Base-by-base conservation (phyloP, 1,140 invertebrate genomes). In the Diabrotica undecimpunctata region DNA sequence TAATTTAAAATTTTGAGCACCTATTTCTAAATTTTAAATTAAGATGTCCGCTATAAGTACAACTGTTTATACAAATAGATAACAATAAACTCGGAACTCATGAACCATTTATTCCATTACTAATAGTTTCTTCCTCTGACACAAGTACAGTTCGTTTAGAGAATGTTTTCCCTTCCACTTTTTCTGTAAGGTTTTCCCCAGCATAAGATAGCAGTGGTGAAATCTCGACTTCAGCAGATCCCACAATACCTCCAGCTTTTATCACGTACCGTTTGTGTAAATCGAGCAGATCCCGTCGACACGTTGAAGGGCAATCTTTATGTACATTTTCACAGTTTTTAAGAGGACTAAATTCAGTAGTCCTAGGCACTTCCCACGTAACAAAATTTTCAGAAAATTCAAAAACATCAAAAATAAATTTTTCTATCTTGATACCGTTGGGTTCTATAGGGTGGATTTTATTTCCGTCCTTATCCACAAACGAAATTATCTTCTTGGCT, bases 381-480 rank as follows among this genome's bases (percentile, higher is more conserved):
- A 91, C 92, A 75, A 99, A 95, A 70, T 90, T 91, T 79, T 91
- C 85, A 0, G 94, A 86, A 79, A 94, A 97, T 73, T 90, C 89
- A 78, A 99, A 98, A 0, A 98, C 95, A 82, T 99, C 98, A 78
- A 99, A 99, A 3, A 99, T 91, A 80, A 99, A 99, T 81, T 99
- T 99, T 75, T 99, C 98, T 78, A 99, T 91, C 83, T 99, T 99
- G 65, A 99, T 95, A 35, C 96, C 97, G 78, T 99, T 99, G 0
- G 93, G 88, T 72, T 87, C 84, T 0, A 85, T 85, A 0, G 97
- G 96, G 62, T 87, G 90, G 8, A 89, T 80, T 54, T 84, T 80
- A 36, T 86, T 79, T 5, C 94, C 94, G 61, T 88, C 81, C 0
- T 84, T 81, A 78, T 94, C 88, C 0, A 97, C 83, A 74, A 86